These are phyloP conservation scores for Panzeria rudis DNA, from an alignment of 2,888 invertebrate species.

Conservation along the genomic window DNA sequence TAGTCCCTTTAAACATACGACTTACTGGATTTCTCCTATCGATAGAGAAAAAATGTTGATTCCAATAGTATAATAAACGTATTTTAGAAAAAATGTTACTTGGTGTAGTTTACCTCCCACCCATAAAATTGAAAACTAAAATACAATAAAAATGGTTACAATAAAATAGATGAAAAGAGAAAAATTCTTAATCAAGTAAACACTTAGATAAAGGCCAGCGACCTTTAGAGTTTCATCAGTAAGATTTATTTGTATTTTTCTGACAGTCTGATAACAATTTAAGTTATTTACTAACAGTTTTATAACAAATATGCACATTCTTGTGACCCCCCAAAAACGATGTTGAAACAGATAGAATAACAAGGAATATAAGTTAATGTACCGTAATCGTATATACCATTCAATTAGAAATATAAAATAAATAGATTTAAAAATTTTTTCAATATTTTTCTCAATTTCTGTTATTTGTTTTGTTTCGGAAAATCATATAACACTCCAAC, in stretches of 20 bases:
- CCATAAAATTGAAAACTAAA: conserved; percentile 1
- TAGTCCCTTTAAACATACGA: too few relatives aligned
- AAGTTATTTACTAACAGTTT: neutral
- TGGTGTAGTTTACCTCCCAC: too few relatives aligned
- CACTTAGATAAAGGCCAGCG: conserved; percentile 36
- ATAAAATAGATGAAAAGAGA: conserved; percentile 17
- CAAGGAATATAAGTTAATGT: neutral
- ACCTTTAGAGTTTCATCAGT: conserved; percentile 16
- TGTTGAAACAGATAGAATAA: neutral
- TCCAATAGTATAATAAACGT: too few relatives aligned
- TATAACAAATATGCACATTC: neutral
- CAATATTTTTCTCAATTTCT: too few relatives aligned
- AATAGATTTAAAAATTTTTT: too few relatives aligned
- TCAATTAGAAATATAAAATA: too few relatives aligned
- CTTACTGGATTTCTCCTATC: too few relatives aligned
- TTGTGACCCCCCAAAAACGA: neutral
- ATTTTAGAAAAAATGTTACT: too few relatives aligned
- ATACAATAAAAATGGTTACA: conserved; percentile 13
- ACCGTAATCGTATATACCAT: too few relatives aligned
- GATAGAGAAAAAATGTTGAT: too few relatives aligned
- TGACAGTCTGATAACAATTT: neutral
- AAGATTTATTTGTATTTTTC: neutral
- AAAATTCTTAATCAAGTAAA: conserved; percentile 38
- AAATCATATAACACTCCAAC: too few relatives aligned
- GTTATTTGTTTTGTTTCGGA: too few relatives aligned